Percentiles rank a stretch among this genome's conserved stretches.
Conservation (phyloP, 92 coral and sea anemone species). For the Diadumene lineata region DNA sequence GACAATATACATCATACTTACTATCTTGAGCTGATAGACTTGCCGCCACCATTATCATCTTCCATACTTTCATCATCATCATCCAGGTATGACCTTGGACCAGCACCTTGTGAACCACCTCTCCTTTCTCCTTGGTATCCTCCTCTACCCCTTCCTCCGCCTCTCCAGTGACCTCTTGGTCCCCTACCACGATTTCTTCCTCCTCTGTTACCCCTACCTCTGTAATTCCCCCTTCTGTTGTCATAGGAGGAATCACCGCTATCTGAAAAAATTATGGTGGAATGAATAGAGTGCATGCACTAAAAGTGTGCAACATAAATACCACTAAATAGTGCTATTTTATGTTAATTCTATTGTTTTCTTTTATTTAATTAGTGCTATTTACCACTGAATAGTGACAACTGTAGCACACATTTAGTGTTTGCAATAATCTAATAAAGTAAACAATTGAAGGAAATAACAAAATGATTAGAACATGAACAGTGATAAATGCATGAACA, state of each 20-base stretch:
- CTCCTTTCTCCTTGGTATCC: constrained; percentile 54
- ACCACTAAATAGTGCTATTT: too few species aligned
- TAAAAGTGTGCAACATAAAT: too few species aligned
- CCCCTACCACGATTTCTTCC: constrained; percentile 55
- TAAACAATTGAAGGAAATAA: too few species aligned
- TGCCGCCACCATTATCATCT: constrained; percentile 25
- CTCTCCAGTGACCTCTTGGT: constrained; percentile 50
- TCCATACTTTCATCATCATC: constrained; percentile 58
- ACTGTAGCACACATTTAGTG: too few species aligned
- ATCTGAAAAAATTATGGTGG: constrained; percentile 1
- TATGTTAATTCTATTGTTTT: too few species aligned
- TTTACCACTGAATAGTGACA: too few species aligned
- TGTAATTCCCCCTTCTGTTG: constrained; percentile 16
- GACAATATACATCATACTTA: constrained; percentile 41
- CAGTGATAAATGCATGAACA: too few species aligned
- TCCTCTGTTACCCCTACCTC: constrained; percentile 51
- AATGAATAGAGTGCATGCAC: too few species aligned
- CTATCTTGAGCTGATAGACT: constrained; percentile 49
- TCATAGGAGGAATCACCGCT: constrained; percentile 6
- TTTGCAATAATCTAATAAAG: too few species aligned
- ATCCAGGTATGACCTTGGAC: constrained; percentile 58
- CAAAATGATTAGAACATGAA: too few species aligned
- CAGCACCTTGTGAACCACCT: constrained; percentile 41
- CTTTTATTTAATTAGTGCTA: too few species aligned
- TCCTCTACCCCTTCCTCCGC: constrained; percentile 44